Evolutionary conservation across 2,113 vertebrate species (phyloP).

Genomic region (Pongo abelii): DNA sequence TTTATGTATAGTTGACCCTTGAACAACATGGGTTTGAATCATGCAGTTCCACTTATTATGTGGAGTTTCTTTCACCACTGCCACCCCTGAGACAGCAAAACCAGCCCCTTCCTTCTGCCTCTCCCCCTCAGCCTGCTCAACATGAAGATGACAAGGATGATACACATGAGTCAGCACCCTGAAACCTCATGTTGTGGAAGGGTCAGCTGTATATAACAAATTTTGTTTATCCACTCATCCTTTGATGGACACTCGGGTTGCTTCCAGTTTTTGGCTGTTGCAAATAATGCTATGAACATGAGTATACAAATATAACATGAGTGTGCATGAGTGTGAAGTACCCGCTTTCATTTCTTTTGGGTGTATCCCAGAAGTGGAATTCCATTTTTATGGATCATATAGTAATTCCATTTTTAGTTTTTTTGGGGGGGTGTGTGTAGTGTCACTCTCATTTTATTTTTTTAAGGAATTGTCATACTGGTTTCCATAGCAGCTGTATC

Average conservation of each 20-base stretch:
- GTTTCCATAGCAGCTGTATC: neutral
- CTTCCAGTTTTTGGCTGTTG: neutral
- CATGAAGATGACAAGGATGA: neutral
- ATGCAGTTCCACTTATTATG: neutral
- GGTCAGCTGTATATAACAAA: neutral
- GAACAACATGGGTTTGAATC: neutral
- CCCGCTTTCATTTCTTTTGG: neutral
- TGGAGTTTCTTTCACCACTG: neutral
- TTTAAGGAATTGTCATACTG: neutral
- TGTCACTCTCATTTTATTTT: too few species aligned
- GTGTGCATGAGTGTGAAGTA: neutral
- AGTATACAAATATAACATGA: neutral
- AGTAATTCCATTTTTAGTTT: neutral
- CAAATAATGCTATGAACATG: neutral
- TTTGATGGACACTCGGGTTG: neutral
- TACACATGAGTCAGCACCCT: neutral
- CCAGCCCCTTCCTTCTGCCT: neutral
- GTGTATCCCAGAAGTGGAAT: neutral
- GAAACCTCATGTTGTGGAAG: neutral
- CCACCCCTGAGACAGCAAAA: neutral
- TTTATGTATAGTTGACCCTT: neutral
- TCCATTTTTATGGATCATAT: neutral
- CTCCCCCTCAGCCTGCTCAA: neutral
- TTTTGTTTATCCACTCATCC: neutral
- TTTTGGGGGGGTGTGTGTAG: neutral